Evolutionary conservation across 2,797 vertebrate species (phyloP).

Genomic region (Catostomus latipinnis): DNA sequence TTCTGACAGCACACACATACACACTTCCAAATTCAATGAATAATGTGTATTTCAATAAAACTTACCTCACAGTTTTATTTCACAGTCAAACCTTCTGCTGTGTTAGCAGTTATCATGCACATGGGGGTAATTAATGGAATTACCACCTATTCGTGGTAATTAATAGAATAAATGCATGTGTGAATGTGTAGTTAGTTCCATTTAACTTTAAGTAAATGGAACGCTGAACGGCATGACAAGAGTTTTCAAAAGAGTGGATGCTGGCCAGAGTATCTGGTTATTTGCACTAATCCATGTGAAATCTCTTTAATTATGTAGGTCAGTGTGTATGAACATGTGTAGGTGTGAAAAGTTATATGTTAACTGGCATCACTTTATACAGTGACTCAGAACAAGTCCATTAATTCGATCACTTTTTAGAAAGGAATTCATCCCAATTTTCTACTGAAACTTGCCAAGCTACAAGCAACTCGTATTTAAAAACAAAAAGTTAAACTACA

Average conservation of each 20-base stretch:
- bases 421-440: background rate
- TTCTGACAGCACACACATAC: conserved; percentile 6
- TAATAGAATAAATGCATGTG: conserved; percentile 30
- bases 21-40: background rate
- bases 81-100: conserved; percentile 5
- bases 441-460: background rate
- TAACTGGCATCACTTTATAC: conserved; percentile 11
- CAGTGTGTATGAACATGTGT: background rate
- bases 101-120: conserved; percentile 54
- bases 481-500: background rate
- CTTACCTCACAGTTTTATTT: conserved; percentile 8
- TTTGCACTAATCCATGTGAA: background rate
- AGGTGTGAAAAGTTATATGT: conserved; percentile 9
- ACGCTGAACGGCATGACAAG: background rate
- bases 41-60: conserved; percentile 13
- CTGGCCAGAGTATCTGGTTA: background rate
- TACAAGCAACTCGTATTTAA: background rate
- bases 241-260: background rate
- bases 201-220: conserved; percentile 24
- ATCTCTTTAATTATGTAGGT: conserved; percentile 4
- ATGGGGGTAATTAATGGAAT: conserved; percentile 14
- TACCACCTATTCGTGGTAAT: conserved; percentile 10
- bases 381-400: background rate
- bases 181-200: conserved; percentile 1
- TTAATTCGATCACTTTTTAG: background rate